Percentiles rank a stretch among this genome's conserved stretches.
Evolutionary conservation across 2,797 vertebrate genomes (phyloP).

Genomic region (Phoeniculus purpureus): DNA sequence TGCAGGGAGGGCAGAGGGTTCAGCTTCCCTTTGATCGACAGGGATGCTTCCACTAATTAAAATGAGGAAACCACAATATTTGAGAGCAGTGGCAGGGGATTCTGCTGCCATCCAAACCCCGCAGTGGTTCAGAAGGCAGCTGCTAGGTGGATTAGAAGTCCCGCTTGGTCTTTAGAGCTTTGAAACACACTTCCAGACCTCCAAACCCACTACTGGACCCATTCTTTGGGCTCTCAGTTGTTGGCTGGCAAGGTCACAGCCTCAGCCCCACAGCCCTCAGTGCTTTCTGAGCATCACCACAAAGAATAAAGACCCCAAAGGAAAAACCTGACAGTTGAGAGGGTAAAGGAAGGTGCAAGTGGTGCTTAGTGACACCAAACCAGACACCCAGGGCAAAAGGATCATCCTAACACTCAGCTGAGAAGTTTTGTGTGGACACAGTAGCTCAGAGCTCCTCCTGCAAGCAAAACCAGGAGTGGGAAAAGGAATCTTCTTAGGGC

Average conservation of each 20-base stretch:
- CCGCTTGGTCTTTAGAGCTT: neutral
- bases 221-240: neutral
- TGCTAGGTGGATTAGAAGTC: neutral
- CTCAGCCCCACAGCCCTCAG: accelerated
- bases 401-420: neutral
- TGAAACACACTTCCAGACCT: neutral
- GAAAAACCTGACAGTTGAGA: neutral
- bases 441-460: neutral
- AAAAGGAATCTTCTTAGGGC: neutral
- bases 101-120: neutral
- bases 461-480: accelerated
- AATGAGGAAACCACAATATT: neutral
- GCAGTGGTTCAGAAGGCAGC: neutral
- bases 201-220: no score
- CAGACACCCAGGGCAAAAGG: neutral
- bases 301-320: neutral
- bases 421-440: neutral
- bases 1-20: neutral
- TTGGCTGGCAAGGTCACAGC: neutral
- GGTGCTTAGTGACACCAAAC: neutral
- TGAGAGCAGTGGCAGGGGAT: neutral
- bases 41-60: neutral
- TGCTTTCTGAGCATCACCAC: neutral
- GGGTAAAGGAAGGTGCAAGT: neutral
- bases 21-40: neutral